Percentiles rank a stretch among this genome's conserved stretches.
These are phyloP conservation scores for Macropis europaea DNA, from an alignment of 2,888 invertebrate species.

Conservation along the genomic window DNA sequence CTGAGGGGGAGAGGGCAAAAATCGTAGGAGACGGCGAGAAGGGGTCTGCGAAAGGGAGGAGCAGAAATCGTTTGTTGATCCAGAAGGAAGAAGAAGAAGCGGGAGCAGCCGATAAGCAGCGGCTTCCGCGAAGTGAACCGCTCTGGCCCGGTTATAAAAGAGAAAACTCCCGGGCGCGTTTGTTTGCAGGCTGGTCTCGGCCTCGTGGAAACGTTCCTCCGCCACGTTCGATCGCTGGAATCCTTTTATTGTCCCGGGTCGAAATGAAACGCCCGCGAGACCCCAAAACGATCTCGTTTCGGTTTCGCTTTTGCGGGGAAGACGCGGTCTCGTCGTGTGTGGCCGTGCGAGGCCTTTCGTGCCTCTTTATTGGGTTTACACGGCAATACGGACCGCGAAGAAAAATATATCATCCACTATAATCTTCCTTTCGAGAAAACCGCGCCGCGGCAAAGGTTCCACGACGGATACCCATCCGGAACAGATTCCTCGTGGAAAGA, in stretches of 20 bases:
- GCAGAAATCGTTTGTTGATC: conserved; percentile 66
- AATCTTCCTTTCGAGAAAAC: conserved; percentile 38
- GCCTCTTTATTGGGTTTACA: conserved; percentile 64
- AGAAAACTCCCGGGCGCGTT: conserved; percentile 66
- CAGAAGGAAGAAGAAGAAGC: conserved; percentile 60
- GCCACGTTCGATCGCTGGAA: conserved; percentile 55
- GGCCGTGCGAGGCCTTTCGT: conserved; percentile 60
- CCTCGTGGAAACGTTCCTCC: conserved; percentile 63
- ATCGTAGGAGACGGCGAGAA: too few species aligned
- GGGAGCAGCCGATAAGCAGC: conserved; percentile 66
- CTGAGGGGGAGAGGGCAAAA: too few species aligned
- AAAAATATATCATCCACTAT: conserved; percentile 60
- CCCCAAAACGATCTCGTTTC: conserved; percentile 47
- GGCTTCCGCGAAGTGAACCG: conserved; percentile 73
- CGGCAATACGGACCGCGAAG: conserved; percentile 59
- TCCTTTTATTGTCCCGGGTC: conserved; percentile 62
- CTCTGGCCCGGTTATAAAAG: conserved; percentile 67
- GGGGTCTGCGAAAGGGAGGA: conserved; percentile 34
- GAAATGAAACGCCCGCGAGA: conserved; percentile 54
- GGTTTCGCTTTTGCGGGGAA: conserved; percentile 34
- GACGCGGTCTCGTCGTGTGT: conserved; percentile 55
- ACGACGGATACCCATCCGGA: too few species aligned
- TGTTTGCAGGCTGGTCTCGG: conserved; percentile 66
- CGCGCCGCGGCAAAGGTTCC: not conserved
- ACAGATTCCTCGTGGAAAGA: too few species aligned